phyloP scores from a whole-genome alignment of 2,113 vertebrate genomes.

The Nerophis ophidion region DNA sequence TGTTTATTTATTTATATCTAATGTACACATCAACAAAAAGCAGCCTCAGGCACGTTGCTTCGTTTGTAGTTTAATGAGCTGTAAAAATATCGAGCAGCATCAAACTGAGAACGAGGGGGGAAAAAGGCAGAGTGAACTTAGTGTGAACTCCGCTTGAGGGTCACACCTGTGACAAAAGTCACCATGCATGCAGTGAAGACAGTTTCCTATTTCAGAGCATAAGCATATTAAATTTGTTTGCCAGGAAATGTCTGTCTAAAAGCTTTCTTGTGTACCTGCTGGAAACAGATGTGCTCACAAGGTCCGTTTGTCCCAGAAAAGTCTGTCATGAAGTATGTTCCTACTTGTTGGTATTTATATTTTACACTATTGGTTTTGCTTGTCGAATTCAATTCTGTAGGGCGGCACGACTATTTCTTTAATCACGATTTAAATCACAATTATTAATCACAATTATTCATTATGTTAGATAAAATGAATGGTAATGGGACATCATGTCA shows the following conservation, averaged over 20 bases:
- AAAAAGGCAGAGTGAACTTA: constrained; percentile 22
- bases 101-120: constrained; percentile 7
- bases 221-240: not conserved
- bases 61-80: constrained; percentile 20
- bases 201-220: not conserved
- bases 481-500: too few relatives aligned
- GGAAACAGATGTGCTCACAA: too few relatives aligned
- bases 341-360: too few relatives aligned
- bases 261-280: not conserved
- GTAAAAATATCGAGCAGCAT: not conserved
- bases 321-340: too few relatives aligned
- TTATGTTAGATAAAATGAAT: too few relatives aligned
- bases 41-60: constrained; percentile 7
- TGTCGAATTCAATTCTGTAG: too few relatives aligned
- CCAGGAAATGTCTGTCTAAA: constrained; percentile 6
- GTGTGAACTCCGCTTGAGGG: constrained; percentile 31
- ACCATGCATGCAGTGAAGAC: not conserved
- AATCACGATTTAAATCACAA: too few relatives aligned
- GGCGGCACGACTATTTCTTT: too few relatives aligned
- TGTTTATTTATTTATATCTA: not conserved
- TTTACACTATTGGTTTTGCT: too few relatives aligned
- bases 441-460: too few relatives aligned
- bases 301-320: too few relatives aligned
- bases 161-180: constrained; percentile 28
- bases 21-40: constrained; percentile 7